These are phyloP conservation scores for Aradus depressus DNA, from an alignment of 2,888 invertebrate genomes.

Conservation along the genomic window DNA sequence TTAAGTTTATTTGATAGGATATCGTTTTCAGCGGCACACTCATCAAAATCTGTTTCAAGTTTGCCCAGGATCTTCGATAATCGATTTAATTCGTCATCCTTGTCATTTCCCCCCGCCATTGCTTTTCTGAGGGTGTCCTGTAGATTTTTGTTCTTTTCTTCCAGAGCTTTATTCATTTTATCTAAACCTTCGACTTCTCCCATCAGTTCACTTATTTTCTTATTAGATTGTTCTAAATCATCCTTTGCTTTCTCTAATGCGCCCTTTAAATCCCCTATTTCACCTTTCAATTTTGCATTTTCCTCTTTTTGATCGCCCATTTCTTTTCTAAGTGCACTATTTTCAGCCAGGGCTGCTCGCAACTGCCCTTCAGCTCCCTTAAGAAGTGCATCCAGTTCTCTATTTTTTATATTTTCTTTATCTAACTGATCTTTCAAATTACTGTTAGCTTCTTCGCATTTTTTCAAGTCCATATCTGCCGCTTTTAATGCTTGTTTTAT, in stretches of 20 bases:
- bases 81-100: too few species aligned
- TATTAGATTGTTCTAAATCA: not conserved
- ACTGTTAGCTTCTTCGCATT: constrained; percentile 1
- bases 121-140: not conserved
- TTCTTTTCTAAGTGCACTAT: constrained; percentile 16
- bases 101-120: not conserved
- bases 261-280: constrained; percentile 2
- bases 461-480: not conserved
- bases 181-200: constrained; percentile 15
- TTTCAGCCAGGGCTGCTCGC: constrained; percentile 20
- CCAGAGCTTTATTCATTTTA: constrained; percentile 10
- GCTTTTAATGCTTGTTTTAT: constrained; percentile 13
- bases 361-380: constrained; percentile 9
- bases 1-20: not conserved
- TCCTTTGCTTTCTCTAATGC: not conserved
- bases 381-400: not conserved
- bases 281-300: constrained; percentile 1
- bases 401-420: constrained; percentile 1
- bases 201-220: constrained; percentile 5
- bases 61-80: too few species aligned
- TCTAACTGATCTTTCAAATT: not conserved
- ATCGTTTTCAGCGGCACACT: not conserved
- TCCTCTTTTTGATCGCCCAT: constrained; percentile 12
- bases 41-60: too few species aligned
- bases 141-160: not conserved